Percentiles rank a stretch among this genome's conserved stretches.
phyloP scores from a whole-genome alignment of 2,888 invertebrate genomes.

The Sinelater perroti region DNA sequence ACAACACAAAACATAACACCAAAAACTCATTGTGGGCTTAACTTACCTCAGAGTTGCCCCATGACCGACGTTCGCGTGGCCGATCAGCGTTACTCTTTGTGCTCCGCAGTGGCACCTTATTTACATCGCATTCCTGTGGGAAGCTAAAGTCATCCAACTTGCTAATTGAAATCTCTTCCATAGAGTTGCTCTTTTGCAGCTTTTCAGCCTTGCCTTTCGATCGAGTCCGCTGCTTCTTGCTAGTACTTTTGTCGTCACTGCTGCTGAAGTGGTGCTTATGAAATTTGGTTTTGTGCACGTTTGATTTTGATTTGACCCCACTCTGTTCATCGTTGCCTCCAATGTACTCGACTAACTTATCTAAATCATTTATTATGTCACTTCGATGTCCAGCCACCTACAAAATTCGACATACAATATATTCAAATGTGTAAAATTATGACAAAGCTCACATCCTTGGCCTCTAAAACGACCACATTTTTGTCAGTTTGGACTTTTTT shows the following conservation, averaged over 20 bases:
- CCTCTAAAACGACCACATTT: conserved; percentile 56
- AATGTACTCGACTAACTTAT: conserved; percentile 80
- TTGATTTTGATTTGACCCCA: conserved; percentile 54
- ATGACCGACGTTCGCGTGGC: conserved; percentile 53
- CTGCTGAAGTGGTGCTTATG: conserved; percentile 58
- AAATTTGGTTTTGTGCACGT: conserved; percentile 38
- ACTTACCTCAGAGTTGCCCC: conserved; percentile 54
- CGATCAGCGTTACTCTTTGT: conserved; percentile 51
- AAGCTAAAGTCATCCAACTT: conserved; percentile 72
- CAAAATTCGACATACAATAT: too few relatives aligned
- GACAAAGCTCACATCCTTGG: conserved; percentile 63
- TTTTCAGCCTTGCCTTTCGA: conserved; percentile 58
- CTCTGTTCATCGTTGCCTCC: conserved; percentile 68
- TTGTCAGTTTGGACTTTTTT: conserved; percentile 67
- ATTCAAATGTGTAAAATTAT: too few relatives aligned
- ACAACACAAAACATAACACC: conserved; percentile 10
- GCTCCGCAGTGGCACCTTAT: conserved; percentile 50
- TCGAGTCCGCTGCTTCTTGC: conserved; percentile 47
- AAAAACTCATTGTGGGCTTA: background rate
- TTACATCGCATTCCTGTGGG: conserved; percentile 37
- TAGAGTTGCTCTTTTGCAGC: conserved; percentile 77
- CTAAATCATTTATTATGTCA: conserved; percentile 73
- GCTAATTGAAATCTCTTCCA: conserved; percentile 83
- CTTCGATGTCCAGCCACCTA: conserved; percentile 80
- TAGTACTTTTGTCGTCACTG: conserved; percentile 54